These are phyloP conservation scores for Achroia grisella DNA, from an alignment of 1,140 invertebrate species.

Conservation along the genomic window DNA sequence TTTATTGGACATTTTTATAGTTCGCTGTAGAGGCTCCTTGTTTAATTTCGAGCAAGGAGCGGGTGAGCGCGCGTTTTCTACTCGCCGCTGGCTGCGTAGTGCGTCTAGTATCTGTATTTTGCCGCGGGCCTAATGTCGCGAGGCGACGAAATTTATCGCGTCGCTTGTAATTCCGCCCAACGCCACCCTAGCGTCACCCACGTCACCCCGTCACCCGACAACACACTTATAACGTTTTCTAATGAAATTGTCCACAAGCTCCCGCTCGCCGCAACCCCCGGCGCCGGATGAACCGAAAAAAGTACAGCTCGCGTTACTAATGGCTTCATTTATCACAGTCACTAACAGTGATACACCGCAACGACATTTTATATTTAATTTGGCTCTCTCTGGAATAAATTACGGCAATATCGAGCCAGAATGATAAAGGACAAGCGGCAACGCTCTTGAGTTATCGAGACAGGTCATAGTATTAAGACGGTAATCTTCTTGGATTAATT, in stretches of 20 bases:
- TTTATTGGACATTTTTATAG: slow-evolving; percentile 64
- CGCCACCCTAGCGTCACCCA: slow-evolving; percentile 34
- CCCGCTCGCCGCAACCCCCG: slow-evolving; percentile 50
- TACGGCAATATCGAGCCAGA: slow-evolving; percentile 61
- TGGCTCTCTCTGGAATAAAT: slow-evolving; percentile 68
- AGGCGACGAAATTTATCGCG: slow-evolving; percentile 65
- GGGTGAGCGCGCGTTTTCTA: slow-evolving; percentile 6
- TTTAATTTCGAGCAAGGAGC: slow-evolving; percentile 62
- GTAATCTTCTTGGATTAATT: slow-evolving; percentile 64
- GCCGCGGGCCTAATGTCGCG: slow-evolving; percentile 58
- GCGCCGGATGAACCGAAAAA: slow-evolving; percentile 68
- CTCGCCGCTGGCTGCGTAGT: slow-evolving; percentile 10
- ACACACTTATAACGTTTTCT: slow-evolving; percentile 70
- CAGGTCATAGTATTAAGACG: slow-evolving; percentile 46
- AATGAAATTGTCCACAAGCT: slow-evolving; percentile 73
- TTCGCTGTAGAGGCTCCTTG: slow-evolving; percentile 39
- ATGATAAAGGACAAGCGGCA: slow-evolving; percentile 55
- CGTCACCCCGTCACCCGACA: slow-evolving; percentile 50
- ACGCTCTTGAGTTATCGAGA: slow-evolving; percentile 53
- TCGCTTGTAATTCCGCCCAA: slow-evolving; percentile 57
- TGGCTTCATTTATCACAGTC: slow-evolving; percentile 72
- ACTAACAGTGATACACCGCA: slow-evolving; percentile 71
- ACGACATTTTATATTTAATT: slow-evolving; percentile 73
- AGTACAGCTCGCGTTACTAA: slow-evolving; percentile 70
- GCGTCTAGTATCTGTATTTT: slow-evolving; percentile 32